Percentiles rank a stretch among this genome's conserved stretches.
Conservation (phyloP, 1,140 invertebrate genomes). For the Acyrthosiphon pisum region DNA sequence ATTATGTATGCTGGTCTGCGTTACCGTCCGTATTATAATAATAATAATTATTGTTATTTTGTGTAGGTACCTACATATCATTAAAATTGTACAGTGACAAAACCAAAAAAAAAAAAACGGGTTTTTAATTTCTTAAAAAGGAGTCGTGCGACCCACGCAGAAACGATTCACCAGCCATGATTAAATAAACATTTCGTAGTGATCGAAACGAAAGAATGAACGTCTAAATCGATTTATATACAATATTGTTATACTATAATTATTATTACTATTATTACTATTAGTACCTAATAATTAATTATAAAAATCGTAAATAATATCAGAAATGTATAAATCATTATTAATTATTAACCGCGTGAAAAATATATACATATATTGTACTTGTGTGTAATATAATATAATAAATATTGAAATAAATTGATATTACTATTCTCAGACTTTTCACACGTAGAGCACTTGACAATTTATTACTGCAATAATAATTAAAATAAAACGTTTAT, state of each 20-base stretch:
- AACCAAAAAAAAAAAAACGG: neutral
- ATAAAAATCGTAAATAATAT: neutral
- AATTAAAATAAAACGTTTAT: constrained; percentile 30
- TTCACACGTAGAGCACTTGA: neutral
- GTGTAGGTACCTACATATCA: constrained; percentile 10
- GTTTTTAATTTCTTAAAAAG: constrained; percentile 30
- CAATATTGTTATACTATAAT: neutral
- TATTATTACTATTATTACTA: neutral
- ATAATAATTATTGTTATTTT: constrained; percentile 9
- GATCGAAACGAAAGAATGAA: neutral
- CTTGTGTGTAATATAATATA: neutral
- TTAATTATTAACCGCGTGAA: neutral
- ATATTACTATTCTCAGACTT: constrained; percentile 22
- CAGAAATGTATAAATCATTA: neutral
- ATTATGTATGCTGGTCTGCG: neutral
- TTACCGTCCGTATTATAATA: neutral
- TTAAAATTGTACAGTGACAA: constrained; percentile 20
- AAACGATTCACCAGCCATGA: neutral
- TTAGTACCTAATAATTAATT: neutral
- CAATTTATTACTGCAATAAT: constrained; percentile 10
- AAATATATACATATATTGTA: neutral
- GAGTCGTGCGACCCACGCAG: constrained; percentile 2
- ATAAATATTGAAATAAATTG: constrained; percentile 15
- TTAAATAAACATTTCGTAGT: constrained; percentile 3
- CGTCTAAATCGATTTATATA: neutral